Base-by-base conservation (phyloP, 2,888 invertebrate species). In the Geotrupes spiniger region DNA sequence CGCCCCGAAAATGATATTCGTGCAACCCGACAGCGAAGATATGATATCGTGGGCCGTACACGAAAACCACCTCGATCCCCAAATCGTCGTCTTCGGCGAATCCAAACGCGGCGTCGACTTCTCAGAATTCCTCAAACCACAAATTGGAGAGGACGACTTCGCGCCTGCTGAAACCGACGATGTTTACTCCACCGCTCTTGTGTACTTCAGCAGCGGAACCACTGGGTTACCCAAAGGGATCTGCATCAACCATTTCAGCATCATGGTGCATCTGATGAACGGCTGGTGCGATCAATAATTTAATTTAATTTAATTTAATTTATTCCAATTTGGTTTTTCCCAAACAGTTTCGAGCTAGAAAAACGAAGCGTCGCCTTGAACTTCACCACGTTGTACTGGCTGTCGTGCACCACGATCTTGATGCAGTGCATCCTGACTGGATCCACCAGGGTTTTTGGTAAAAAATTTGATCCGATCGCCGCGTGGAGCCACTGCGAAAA, bases 171-270 rank as follows among this genome's bases (percentile, higher is more conserved):
- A 44, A 26, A 27, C 36, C 2, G 37, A 51, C 8, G 17, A 39
- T 26, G 5, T 50, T 14, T 27, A 46, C 1, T 51, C 49, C 10
- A 15, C 41, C 2, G 48, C 54, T 26, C n/a, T n/a, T n/a, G n/a
- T n/a, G n/a, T 44, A 53, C n/a, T 57, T 51, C 26, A 56, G 53
- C 25, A 51, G 52, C 33, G 52, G 52, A 14, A 47, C 54, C 1
- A 54, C 54, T 8, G 57, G 54, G 1, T 36, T 55, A 11, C 54
- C 62, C 1, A 62, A 62, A 52, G 62, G 57, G 6, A 60, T 62
- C 11, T 57, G 57, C 28, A 29, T 55, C 4, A 60, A 44, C 39
- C 61, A 62, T 41, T 49, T 39, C 21, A 8, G 17, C 15, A 29
- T 57, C 5, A 5, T 52, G 12, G 28, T 40, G 26, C 47, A 47